These are phyloP conservation scores for Polyploca ridens DNA, from an alignment of 2,888 invertebrate genomes.

Conservation along the genomic window DNA sequence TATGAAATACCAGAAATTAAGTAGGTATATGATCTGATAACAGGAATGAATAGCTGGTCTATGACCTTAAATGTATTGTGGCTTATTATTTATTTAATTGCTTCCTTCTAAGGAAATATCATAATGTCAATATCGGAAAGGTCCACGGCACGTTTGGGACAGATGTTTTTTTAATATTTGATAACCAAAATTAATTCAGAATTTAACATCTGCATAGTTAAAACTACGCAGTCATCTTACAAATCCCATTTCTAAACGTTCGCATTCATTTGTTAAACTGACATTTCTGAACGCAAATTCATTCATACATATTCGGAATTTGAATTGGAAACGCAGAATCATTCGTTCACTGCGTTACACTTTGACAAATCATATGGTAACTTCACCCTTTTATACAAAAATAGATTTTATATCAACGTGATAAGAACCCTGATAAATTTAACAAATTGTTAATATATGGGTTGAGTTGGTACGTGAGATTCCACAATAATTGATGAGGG, in stretches of 20 bases:
- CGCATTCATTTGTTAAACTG: constrained; percentile 35
- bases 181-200: constrained; percentile 33
- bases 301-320: constrained; percentile 68
- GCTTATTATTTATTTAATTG: background rate
- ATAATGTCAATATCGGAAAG: background rate
- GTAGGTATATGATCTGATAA: constrained; percentile 1
- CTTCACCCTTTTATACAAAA: background rate
- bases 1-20: background rate
- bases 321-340: constrained; percentile 69
- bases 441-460: constrained; percentile 18
- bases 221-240: constrained; percentile 55
- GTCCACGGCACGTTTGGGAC: constrained; percentile 14
- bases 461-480: constrained; percentile 36
- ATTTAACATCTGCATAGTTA: constrained; percentile 42
- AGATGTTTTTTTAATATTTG: constrained; percentile 31
- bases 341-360: constrained; percentile 54
- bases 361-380: constrained; percentile 18
- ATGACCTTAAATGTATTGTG: background rate
- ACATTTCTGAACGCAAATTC: constrained; percentile 53
- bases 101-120: constrained; percentile 21
- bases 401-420: background rate
- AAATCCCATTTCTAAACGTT: constrained; percentile 43
- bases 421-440: constrained; percentile 5
- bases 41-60: background rate
- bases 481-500: constrained; percentile 56